Base-by-base conservation (phyloP, 1,140 invertebrate species). In the Dendrolimus kikuchii region DNA sequence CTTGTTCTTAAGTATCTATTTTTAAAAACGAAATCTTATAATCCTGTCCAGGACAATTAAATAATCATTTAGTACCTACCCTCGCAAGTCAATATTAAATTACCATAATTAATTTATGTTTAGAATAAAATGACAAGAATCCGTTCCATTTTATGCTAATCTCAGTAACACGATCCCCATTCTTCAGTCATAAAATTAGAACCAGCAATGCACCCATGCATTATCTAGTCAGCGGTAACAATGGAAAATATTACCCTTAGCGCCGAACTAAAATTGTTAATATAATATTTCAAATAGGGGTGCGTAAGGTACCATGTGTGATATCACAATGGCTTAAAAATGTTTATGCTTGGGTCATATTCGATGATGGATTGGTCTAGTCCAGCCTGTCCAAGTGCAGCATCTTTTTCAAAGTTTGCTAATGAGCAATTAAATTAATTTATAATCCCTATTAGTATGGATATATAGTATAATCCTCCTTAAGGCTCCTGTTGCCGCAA, bases 241-340 rank as follows among this genome's bases (percentile, higher is more conserved):
- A 81, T 76, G 64, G 63, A 72, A 73, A 83, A 75, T 81, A 81
- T 81, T 80, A 74, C 78, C 77, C 81, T 65, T 76, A 53, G 53
- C 66, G 57, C 50, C 45, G 53, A 46, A 71, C 68, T 74, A 81
- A 81, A 81, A 81, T 81, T 69, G 77, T 77, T 74, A 77, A 73
- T 77, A 81, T 85, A 80, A 82, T 85, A 77, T 85, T 85, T 80
- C 81, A 78, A 73, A 70, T 75, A 65, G 81, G 81, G 76, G 68
- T 60, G 23, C 63, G 57, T 72, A 77, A 50, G 58, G 73, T 69
- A 74, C 66, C 80, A 85, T 83, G 78, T 85, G 81, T 68, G 75
- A 77, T 74, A 77, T 81, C 74, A 80, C 72, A 84, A 82, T 81
- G 62, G 66, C 64, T 69, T 70, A 66, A 81, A 63, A 72, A 68